phyloP scores from a whole-genome alignment of 2,888 invertebrate genomes.

The Trichacis sp. region DNA sequence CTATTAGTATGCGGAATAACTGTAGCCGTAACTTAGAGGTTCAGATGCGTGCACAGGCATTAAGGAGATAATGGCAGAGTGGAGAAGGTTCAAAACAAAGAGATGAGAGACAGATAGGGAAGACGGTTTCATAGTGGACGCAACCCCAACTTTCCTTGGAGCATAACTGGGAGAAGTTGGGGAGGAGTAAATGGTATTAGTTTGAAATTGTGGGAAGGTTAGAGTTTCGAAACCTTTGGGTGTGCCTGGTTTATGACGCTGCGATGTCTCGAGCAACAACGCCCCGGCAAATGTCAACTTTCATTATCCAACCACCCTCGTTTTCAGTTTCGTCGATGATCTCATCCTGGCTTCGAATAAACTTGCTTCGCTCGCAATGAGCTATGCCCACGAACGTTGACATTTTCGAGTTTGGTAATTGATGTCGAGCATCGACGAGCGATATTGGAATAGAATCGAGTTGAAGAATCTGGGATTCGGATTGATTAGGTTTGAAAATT shows the following conservation, averaged over 20 bases:
- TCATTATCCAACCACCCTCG: slow-evolving; percentile 33
- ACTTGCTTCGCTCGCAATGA: neutral
- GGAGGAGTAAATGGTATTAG: slow-evolving; percentile 50
- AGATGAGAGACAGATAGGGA: slow-evolving; percentile 17
- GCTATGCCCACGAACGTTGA: neutral
- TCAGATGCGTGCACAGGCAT: slow-evolving; percentile 23
- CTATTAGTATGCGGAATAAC: slow-evolving; percentile 34
- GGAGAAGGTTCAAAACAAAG: slow-evolving; percentile 38
- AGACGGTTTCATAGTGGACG: slow-evolving; percentile 39
- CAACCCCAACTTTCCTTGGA: slow-evolving; percentile 37
- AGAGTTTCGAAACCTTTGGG: slow-evolving; percentile 31
- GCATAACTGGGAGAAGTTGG: slow-evolving; percentile 11
- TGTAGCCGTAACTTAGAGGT: slow-evolving; percentile 31
- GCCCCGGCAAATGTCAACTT: slow-evolving; percentile 38
- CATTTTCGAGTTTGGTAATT: neutral
- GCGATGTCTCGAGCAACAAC: slow-evolving; percentile 28
- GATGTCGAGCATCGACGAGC: no score
- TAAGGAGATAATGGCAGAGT: slow-evolving; percentile 38
- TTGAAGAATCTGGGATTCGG: no score
- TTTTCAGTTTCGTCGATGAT: slow-evolving; percentile 6
- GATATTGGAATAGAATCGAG: no score
- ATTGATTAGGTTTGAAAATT: no score
- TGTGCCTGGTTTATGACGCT: slow-evolving; percentile 11
- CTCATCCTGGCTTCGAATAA: neutral
- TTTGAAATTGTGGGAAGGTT: slow-evolving; percentile 41